These are phyloP conservation scores for Epiperipatus broadwayi DNA, from an alignment of 2,888 invertebrate genomes.

Conservation along the genomic window DNA sequence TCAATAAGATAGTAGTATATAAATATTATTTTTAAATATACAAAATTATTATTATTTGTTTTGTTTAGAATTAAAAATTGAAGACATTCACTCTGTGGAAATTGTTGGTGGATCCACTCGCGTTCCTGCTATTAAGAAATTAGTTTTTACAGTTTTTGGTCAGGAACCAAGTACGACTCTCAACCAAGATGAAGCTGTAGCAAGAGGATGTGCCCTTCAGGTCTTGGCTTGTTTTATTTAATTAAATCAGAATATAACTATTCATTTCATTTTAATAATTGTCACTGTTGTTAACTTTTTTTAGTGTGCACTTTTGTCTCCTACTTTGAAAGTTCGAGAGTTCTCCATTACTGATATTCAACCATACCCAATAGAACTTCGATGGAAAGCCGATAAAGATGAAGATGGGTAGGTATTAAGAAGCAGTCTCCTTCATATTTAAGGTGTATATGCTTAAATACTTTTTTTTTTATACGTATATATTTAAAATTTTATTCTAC, in stretches of 20 bases:
- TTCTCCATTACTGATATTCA: slow-evolving; percentile 84
- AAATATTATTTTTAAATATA: too few species aligned
- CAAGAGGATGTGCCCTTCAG: slow-evolving; percentile 75
- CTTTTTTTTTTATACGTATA: too few species aligned
- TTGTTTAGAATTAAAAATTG: slow-evolving; percentile 46
- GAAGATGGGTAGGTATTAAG: slow-evolving; percentile 36
- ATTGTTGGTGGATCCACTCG: slow-evolving; percentile 87
- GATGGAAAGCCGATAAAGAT: slow-evolving; percentile 50
- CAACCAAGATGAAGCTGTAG: slow-evolving; percentile 84
- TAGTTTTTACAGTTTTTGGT: slow-evolving; percentile 61
- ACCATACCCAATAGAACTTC: slow-evolving; percentile 58
- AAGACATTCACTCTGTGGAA: slow-evolving; percentile 84
- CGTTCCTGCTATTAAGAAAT: slow-evolving; percentile 71
- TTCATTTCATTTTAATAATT: not conserved
- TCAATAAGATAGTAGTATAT: too few species aligned
- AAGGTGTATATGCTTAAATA: too few species aligned
- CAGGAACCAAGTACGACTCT: slow-evolving; percentile 78
- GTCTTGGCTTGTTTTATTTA: slow-evolving; percentile 17
- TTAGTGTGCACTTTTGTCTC: slow-evolving; percentile 84
- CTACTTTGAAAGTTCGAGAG: slow-evolving; percentile 87
- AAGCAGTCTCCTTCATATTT: not conserved
- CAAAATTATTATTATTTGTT: too few species aligned
- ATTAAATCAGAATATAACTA: not conserved
- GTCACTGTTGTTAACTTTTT: slow-evolving; percentile 15
- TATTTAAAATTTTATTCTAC: too few species aligned